These are phyloP conservation scores for Mystacides longicornis DNA, from an alignment of 2,888 invertebrate genomes.

Conservation along the genomic window DNA sequence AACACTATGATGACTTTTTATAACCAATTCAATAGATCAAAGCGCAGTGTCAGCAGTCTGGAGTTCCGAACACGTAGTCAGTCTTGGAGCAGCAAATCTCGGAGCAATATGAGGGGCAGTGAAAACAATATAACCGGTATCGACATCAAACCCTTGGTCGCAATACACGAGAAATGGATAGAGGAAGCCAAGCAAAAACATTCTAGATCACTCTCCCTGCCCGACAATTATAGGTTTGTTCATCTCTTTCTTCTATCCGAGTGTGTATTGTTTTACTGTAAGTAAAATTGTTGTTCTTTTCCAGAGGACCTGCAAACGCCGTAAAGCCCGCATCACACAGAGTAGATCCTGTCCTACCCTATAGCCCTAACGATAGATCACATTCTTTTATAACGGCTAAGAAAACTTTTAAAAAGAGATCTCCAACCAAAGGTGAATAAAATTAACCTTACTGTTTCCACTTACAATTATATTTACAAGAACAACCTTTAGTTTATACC, in stretches of 20 bases:
- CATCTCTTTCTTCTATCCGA: background rate
- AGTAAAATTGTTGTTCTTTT: slow-evolving; percentile 3
- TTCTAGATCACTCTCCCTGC: slow-evolving; percentile 37
- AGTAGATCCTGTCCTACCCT: slow-evolving; percentile 36
- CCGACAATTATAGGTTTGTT: background rate
- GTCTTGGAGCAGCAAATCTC: slow-evolving; percentile 15
- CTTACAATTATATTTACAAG: no score
- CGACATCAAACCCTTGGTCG: slow-evolving; percentile 43
- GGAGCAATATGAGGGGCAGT: background rate
- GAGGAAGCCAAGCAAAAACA: slow-evolving; percentile 42
- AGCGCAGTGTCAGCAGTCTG: no score
- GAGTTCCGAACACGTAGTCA: slow-evolving; percentile 18
- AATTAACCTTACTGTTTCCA: no score
- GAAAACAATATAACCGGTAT: slow-evolving; percentile 31
- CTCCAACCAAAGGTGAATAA: background rate
- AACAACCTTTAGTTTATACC: background rate
- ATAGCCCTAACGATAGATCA: background rate
- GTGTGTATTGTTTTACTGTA: background rate
- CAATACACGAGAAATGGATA: slow-evolving; percentile 46
- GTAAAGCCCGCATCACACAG: slow-evolving; percentile 46
- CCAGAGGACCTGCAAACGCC: slow-evolving; percentile 34
- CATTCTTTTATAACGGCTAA: background rate
- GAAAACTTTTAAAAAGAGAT: background rate
- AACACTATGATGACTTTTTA: background rate
- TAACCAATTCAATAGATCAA: background rate